These are phyloP conservation scores for Talpa occidentalis DNA, from an alignment of 2,113 vertebrate genomes.

Conservation along the genomic window DNA sequence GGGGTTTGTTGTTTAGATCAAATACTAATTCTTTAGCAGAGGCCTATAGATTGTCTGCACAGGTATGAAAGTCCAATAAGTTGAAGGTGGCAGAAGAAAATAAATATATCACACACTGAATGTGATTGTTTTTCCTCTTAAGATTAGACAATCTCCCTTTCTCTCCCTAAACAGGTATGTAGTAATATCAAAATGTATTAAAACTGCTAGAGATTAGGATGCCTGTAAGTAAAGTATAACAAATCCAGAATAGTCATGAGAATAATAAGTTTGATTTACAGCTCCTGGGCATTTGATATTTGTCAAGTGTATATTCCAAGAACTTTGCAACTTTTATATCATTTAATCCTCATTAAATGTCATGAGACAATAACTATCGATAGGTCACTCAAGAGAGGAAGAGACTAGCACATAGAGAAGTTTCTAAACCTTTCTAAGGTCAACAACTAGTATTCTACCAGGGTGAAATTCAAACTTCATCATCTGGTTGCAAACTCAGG, in stretches of 20 bases:
- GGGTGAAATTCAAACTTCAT: background rate
- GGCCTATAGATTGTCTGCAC: background rate
- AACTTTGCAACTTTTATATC: background rate
- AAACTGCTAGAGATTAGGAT: background rate
- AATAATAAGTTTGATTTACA: background rate
- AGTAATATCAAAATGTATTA: background rate
- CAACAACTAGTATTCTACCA: background rate
- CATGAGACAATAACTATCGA: background rate
- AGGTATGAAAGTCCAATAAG: background rate
- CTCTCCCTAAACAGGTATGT: background rate
- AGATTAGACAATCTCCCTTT: background rate
- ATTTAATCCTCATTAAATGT: background rate
- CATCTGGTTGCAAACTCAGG: background rate
- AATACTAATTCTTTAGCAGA: constrained; percentile 8
- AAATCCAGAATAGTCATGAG: background rate
- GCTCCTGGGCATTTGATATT: background rate
- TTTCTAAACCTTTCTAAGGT: background rate
- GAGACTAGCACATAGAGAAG: background rate
- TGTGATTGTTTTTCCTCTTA: background rate
- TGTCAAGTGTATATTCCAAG: background rate
- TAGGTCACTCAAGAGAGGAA: background rate
- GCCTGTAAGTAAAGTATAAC: background rate
- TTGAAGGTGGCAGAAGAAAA: background rate
- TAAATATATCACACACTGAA: background rate
- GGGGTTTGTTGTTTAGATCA: background rate